Conservation (phyloP, 2,888 invertebrate genomes). For the Chironomus riparius region DNA sequence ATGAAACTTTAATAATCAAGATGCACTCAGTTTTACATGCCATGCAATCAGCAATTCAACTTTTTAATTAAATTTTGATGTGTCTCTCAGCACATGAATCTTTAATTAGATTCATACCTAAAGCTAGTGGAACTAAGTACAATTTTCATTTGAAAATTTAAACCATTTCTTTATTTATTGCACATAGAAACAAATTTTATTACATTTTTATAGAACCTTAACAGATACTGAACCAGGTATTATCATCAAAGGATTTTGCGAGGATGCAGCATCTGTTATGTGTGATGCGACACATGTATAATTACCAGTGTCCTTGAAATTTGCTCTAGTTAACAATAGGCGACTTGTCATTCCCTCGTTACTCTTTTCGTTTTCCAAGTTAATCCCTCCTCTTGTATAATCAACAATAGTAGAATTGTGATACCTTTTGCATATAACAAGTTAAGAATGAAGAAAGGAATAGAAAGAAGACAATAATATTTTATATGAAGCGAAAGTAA, state of each 20-base stretch:
- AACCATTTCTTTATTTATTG: background rate
- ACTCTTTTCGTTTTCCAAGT: conserved; percentile 81
- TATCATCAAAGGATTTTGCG: background rate
- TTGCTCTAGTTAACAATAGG: conserved; percentile 76
- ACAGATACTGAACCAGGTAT: conserved; percentile 8
- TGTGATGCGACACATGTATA: conserved; percentile 59
- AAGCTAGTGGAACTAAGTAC: too few relatives aligned
- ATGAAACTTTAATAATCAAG: too few relatives aligned
- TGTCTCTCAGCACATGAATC: too few relatives aligned
- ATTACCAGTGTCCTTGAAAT: conserved; percentile 77
- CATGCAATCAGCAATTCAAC: too few relatives aligned
- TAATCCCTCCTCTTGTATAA: conserved; percentile 77
- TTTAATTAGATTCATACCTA: too few relatives aligned
- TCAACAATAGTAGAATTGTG: conserved; percentile 71
- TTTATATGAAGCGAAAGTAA: background rate
- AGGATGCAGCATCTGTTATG: conserved; percentile 70
- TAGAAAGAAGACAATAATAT: background rate
- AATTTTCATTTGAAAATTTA: too few relatives aligned
- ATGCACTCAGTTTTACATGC: too few relatives aligned
- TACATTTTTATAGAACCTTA: background rate
- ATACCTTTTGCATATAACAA: conserved; percentile 29
- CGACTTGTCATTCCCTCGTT: conserved; percentile 75
- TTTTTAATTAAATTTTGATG: too few relatives aligned
- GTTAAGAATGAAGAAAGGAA: background rate
- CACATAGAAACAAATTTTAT: too few relatives aligned